Conservation (phyloP, 2,113 vertebrate genomes). For the Pipa parva region DNA sequence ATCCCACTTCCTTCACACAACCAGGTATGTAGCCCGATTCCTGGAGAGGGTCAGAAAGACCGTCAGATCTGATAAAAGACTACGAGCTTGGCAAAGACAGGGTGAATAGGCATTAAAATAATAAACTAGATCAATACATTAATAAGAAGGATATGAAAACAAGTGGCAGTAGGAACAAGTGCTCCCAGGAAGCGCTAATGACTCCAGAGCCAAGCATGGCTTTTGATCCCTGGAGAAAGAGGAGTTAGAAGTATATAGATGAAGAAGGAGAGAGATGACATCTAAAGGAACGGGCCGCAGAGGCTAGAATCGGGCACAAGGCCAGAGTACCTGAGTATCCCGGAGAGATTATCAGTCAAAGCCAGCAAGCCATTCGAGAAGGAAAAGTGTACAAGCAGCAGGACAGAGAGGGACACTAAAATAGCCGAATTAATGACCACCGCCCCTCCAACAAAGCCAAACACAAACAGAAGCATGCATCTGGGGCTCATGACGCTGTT, state of each 20-base stretch:
- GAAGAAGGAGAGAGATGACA: neutral
- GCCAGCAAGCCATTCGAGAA: constrained; percentile 86
- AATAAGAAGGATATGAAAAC: too few species aligned
- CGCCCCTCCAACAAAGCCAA: constrained; percentile 97
- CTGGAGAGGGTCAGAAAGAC: too few species aligned
- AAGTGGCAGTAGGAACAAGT: too few species aligned
- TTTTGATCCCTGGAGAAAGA: too few species aligned
- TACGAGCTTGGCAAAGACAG: too few species aligned
- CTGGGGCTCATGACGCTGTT: constrained; percentile 94
- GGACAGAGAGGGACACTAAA: constrained; percentile 91
- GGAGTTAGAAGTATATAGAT: constrained; percentile 1
- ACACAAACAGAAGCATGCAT: constrained; percentile 98
- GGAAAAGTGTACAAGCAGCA: constrained; percentile 97
- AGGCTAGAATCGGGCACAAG: constrained; percentile 15
- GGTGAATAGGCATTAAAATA: too few species aligned
- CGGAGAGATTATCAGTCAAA: constrained; percentile 83
- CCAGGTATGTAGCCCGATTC: too few species aligned
- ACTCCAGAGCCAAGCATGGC: too few species aligned
- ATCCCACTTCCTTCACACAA: too few species aligned
- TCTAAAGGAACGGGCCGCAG: neutral
- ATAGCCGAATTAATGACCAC: constrained; percentile 98
- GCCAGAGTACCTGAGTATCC: constrained; percentile 83
- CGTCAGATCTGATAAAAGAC: too few species aligned
- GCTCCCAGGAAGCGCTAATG: too few species aligned
- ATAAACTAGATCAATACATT: too few species aligned